phyloP scores from a whole-genome alignment of 1,140 invertebrate species.

The Drosophila grimshawi region DNA sequence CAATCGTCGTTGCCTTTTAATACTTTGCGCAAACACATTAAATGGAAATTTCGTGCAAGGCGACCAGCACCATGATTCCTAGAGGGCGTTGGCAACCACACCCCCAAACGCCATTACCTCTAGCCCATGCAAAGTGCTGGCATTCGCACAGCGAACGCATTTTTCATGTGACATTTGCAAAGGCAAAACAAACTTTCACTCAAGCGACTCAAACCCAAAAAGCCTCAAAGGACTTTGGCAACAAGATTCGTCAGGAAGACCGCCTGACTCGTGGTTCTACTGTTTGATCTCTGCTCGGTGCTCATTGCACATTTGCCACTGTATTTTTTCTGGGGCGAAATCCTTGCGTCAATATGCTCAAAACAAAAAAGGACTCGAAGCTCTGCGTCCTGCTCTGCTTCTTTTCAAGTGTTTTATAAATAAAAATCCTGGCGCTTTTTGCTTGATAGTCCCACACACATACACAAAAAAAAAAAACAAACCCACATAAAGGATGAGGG shows the following conservation, averaged over 20 bases:
- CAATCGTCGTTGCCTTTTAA: constrained; percentile 81
- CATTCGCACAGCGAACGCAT: constrained; percentile 72
- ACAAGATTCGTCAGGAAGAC: constrained; percentile 16
- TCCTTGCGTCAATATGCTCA: constrained; percentile 67
- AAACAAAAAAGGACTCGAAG: constrained; percentile 43
- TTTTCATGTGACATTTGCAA: constrained; percentile 79
- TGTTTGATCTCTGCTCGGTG: constrained; percentile 69
- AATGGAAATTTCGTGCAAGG: constrained; percentile 79
- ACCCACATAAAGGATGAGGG: not conserved
- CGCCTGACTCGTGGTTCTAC: constrained; percentile 30
- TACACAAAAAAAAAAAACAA: not conserved
- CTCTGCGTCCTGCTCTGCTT: constrained; percentile 54
- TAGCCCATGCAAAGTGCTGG: constrained; percentile 69
- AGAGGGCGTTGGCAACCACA: not conserved
- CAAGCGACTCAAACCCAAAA: constrained; percentile 41
- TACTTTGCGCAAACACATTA: constrained; percentile 82
- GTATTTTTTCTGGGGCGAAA: constrained; percentile 50
- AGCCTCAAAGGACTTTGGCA: constrained; percentile 39
- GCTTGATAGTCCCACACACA: constrained; percentile 21
- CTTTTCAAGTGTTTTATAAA: constrained; percentile 77
- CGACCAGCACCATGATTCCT: constrained; percentile 36
- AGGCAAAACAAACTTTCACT: constrained; percentile 72
- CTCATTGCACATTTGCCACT: constrained; percentile 52
- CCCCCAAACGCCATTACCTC: not conserved
- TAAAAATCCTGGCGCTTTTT: constrained; percentile 66